Evolutionary conservation across 2,888 invertebrate genomes (phyloP).

Genomic region (Molanna angustata): DNA sequence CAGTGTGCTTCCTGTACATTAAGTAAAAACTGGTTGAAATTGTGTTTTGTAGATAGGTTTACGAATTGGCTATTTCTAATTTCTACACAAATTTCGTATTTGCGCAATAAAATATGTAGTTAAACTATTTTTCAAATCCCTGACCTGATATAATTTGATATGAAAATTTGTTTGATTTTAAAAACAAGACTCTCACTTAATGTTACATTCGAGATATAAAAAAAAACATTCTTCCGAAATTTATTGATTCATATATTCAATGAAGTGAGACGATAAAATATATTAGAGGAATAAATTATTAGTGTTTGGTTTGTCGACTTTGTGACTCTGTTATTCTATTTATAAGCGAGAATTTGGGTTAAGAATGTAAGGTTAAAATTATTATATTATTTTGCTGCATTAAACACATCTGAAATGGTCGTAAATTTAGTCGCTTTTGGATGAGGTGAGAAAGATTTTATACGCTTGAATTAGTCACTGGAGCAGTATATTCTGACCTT

Average conservation of each 20-base stretch:
- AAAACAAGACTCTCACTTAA: conserved; percentile 19
- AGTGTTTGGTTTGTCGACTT: background rate
- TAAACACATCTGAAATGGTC: background rate
- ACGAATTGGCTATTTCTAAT: too few relatives aligned
- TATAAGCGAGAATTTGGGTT: background rate
- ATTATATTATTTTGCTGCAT: background rate
- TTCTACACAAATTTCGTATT: too few relatives aligned
- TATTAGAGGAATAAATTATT: too few relatives aligned
- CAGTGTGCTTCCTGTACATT: too few relatives aligned
- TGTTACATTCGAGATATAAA: conserved; percentile 6
- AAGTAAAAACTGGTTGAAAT: too few relatives aligned
- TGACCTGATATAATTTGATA: conserved; percentile 23
- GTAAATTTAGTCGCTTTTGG: background rate
- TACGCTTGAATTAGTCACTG: too few relatives aligned
- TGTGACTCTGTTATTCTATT: background rate
- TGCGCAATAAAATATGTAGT: background rate
- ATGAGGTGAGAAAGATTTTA: background rate
- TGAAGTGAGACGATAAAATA: conserved; percentile 9
- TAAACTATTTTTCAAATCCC: background rate
- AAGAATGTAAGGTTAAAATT: background rate
- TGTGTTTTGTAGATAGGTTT: too few relatives aligned
- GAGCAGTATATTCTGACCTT: too few relatives aligned
- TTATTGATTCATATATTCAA: conserved; percentile 15
- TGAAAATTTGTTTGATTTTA: conserved; percentile 12
- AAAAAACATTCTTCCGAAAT: conserved; percentile 8